Evolutionary conservation across 2,797 vertebrate species (phyloP).

Genomic region (Catharus ustulatus): DNA sequence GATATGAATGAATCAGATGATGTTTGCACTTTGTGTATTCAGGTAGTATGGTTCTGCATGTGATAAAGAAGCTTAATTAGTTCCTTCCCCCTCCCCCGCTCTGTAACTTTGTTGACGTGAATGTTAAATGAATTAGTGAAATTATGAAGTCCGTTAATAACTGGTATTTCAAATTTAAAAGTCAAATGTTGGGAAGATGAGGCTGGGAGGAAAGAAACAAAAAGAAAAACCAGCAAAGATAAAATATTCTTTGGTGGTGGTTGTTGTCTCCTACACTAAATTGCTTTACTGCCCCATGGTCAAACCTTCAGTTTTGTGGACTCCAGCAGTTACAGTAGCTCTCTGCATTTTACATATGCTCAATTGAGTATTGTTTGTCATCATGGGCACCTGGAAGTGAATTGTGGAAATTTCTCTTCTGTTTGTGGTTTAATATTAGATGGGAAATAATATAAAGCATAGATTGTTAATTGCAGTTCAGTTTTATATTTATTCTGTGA

Average conservation of each 20-base stretch:
- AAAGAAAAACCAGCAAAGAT: neutral
- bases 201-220: neutral
- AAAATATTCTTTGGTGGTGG: neutral
- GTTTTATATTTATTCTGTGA: neutral
- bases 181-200: neutral
- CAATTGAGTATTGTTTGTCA: neutral
- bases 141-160: neutral
- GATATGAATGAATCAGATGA: neutral
- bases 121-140: neutral
- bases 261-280: neutral
- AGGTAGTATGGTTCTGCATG: neutral
- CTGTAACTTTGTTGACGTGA: neutral
- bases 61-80: neutral
- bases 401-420: neutral
- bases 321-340: slow-evolving; percentile 3
- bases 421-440: neutral
- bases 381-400: neutral
- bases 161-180: neutral
- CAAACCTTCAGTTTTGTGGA: neutral
- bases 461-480: neutral
- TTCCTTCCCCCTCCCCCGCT: rapidly evolving
- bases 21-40: neutral
- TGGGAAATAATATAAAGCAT: neutral
- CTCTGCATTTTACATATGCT: neutral
- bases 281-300: neutral